Evolutionary conservation across 1,140 invertebrate genomes (phyloP).

Genomic region (Bombus waltoni): DNA sequence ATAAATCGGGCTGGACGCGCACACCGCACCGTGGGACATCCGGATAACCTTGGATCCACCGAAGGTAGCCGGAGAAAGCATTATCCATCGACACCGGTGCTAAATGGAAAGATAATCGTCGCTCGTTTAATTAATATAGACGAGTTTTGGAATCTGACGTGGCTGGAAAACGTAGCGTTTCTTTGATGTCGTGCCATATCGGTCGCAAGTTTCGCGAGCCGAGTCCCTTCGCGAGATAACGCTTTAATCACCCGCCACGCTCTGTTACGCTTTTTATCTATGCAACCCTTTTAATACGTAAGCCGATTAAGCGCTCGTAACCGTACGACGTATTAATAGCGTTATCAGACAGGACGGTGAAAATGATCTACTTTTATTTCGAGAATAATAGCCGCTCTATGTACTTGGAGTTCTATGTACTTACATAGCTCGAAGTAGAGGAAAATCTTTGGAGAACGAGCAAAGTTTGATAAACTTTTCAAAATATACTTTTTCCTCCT

Average conservation of each 20-base stretch:
- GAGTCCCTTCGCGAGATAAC: slow-evolving; percentile 1
- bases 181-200: slow-evolving; percentile 40
- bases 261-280: slow-evolving; percentile 2
- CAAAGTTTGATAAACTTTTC: background rate
- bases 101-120: slow-evolving; percentile 45
- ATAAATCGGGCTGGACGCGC: slow-evolving; percentile 43
- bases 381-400: background rate
- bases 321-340: background rate
- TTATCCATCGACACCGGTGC: background rate
- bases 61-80: background rate
- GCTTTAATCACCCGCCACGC: slow-evolving; percentile 4
- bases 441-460: background rate
- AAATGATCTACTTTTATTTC: background rate
- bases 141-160: slow-evolving; percentile 16
- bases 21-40: slow-evolving; percentile 12
- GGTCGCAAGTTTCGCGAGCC: background rate
- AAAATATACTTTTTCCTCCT: background rate
- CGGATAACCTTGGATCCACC: slow-evolving; percentile 40
- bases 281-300: slow-evolving; percentile 12
- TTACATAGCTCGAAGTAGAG: background rate
- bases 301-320: background rate
- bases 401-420: too few species aligned
- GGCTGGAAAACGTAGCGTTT: background rate
- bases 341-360: background rate
- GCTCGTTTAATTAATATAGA: slow-evolving; percentile 49